Evolutionary conservation across 2,888 invertebrate genomes (phyloP), one percentile per base, ranked within the genome.

Genomic region (Criorhina ranunculi): DNA sequence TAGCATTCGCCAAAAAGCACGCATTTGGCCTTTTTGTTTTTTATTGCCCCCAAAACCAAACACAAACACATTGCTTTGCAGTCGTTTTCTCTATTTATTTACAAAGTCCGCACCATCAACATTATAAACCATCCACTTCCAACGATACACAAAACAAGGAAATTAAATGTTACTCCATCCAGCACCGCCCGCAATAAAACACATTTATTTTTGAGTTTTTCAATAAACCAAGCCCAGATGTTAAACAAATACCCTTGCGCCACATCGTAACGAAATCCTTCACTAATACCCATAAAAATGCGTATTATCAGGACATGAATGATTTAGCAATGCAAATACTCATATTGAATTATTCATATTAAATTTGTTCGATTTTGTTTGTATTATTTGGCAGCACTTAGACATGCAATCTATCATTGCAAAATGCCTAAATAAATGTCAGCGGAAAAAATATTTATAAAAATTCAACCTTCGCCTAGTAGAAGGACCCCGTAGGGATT

Each of bases 321-420:
- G 59, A 60, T 83, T 79, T 46, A 78, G 24, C 73, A 62, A 60
- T 62, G 72, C 79, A 73, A 83, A 83, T 79, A 83, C 77, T 82
- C 64, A 55, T 67, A 60, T 69, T 83, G 79, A 78, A 83, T 83
- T 79, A 83, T 83, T 79, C 83, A 83, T 79, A 79, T 42, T 55
- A 64, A 82, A 78, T 55, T 64, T 62, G 3, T 67, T 60, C 40
- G 62, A 62, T 82, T 73, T 19, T 51, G 0, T n/a, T 37, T 59
- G 12, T 51, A 42, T 29, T 37, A 64, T 72, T 78, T 78, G 78
- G 78, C 66, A 78, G 72, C 76, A 70, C 70, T 81, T 60, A 55
- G 42, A 53, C 57, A 40, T 78, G 76, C 81, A 81, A 76, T 80
- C 70, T 81, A 44, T 66, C 82, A 67, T 33, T 66, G 42, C 17